Evolutionary conservation across 2,113 vertebrate genomes (phyloP).

Genomic region (Tautogolabrus adspersus): DNA sequence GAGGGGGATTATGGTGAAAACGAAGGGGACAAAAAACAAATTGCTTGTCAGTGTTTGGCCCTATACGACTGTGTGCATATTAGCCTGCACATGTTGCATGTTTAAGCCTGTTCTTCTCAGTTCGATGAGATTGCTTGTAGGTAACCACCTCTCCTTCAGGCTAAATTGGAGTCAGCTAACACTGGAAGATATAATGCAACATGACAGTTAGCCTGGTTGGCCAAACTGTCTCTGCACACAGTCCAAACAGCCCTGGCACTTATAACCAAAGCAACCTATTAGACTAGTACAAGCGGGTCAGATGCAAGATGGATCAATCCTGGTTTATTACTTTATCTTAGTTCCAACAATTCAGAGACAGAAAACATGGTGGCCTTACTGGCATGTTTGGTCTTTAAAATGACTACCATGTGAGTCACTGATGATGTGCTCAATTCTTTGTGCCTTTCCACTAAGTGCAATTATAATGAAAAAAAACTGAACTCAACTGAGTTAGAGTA

Average conservation of each 20-base stretch:
- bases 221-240: slow-evolving; percentile 46
- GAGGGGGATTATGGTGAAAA: background rate
- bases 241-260: slow-evolving; percentile 35
- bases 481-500: too few species aligned
- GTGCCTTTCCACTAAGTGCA: background rate
- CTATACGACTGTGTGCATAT: slow-evolving; percentile 7
- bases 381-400: background rate
- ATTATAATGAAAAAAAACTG: too few species aligned
- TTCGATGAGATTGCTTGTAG: slow-evolving; percentile 30
- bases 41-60: background rate
- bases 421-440: background rate
- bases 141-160: slow-evolving; percentile 73
- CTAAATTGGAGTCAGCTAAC: slow-evolving; percentile 61
- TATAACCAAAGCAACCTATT: slow-evolving; percentile 40
- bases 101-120: slow-evolving; percentile 56
- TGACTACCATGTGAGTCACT: background rate
- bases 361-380: background rate
- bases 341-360: background rate
- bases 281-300: slow-evolving; percentile 17
- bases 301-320: background rate
- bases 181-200: slow-evolving; percentile 57
- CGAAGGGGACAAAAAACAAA: background rate
- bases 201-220: slow-evolving; percentile 68
- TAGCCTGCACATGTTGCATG: slow-evolving; percentile 45
- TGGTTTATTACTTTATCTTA: background rate